A percentile compares a stretch with the other conserved stretches of the same genome.
These are phyloP conservation scores for Caenorhabditis sp. DNA, from an alignment of 2,888 invertebrate species.

Conservation along the genomic window DNA sequence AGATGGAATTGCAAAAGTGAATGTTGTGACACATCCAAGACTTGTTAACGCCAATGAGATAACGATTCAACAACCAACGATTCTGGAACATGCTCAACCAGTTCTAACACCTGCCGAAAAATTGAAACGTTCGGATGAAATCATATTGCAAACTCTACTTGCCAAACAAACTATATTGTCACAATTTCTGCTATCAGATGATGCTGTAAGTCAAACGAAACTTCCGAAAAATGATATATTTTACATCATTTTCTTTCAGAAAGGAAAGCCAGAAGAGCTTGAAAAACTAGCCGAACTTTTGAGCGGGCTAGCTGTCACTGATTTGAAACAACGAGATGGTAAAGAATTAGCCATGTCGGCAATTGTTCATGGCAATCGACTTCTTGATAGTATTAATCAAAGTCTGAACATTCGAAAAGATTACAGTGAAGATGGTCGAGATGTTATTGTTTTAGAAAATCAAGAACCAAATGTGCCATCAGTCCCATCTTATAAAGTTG, in stretches of 20 bases:
- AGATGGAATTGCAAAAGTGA: conserved; percentile 54
- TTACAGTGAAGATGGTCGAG: conserved; percentile 45
- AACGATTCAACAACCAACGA: conserved; percentile 65
- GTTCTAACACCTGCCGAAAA: conserved; percentile 72
- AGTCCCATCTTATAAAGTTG: conserved; percentile 66
- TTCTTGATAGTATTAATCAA: conserved; percentile 65
- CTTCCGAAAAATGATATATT: too few relatives aligned
- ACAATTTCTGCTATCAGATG: conserved; percentile 53
- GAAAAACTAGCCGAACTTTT: conserved; percentile 83
- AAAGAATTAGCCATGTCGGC: conserved; percentile 69
- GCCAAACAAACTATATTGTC: conserved; percentile 67
- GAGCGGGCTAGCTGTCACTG: conserved; percentile 87
- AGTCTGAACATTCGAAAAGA: conserved; percentile 59
- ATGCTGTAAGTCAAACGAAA: conserved; percentile 33
- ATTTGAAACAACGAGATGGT: conserved; percentile 63
- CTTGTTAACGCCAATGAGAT: conserved; percentile 68
- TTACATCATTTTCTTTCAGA: conserved; percentile 30
- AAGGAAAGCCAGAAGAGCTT: conserved; percentile 57
- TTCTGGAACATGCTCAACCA: conserved; percentile 71
- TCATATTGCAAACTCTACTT: conserved; percentile 63
- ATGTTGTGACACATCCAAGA: conserved; percentile 68
- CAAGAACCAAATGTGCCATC: conserved; percentile 56
- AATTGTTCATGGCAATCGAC: conserved; percentile 71
- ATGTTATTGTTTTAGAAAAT: conserved; percentile 50
- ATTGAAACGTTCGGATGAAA: conserved; percentile 70